Evolutionary conservation across 1,140 invertebrate genomes (phyloP), one percentile per base, ranked within the genome.

Genomic region (Drosophila tristis): DNA sequence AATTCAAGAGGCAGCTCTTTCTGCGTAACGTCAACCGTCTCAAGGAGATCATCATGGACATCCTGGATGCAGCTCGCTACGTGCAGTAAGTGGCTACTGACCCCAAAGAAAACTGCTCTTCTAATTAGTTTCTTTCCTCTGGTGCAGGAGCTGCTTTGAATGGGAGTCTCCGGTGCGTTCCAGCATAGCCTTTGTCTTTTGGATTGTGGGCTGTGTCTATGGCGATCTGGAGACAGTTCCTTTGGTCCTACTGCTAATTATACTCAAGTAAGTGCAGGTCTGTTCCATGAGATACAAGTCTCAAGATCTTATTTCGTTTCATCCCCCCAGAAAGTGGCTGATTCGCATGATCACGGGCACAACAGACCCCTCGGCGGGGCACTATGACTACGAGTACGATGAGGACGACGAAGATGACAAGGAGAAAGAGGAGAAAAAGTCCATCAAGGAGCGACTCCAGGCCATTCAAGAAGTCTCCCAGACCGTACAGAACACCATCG

Each of bases 401-500:
- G 93, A 96, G 67, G 95, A 96, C 3, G 96, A 97, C 59, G 95
- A 95, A 20, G 95, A 96, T 64, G 96, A 97, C 78, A 96, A 96
- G 91, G 95, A 96, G 76, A 96, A 96, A 92, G 98, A 99, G 92
- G 98, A 99, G 90, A 99, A 99, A 91, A 98, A 98, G 93, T 97
- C 96, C 82, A 93, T 99, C 67, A 98, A 98, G 91, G 98, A 99
- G 92, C 94, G 97, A 60, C 92, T 99, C 5, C 97, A 98, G 92
- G 96, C 97, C 2, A 98, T 99, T 67, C 98, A 99, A 92, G 98
- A 99, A 93, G 97, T 99, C 23, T 98, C 97, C 25, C 95, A 98
- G 93, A 96, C 96, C 39, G 97, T 99, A 1, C 98, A 99, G 93
- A 98, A 98, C 86, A 96, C 96, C 2, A 97, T 99, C 54, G 98